These are phyloP conservation scores for Agrochola lychnidis DNA, from an alignment of 2,888 invertebrate genomes.

Conservation along the genomic window DNA sequence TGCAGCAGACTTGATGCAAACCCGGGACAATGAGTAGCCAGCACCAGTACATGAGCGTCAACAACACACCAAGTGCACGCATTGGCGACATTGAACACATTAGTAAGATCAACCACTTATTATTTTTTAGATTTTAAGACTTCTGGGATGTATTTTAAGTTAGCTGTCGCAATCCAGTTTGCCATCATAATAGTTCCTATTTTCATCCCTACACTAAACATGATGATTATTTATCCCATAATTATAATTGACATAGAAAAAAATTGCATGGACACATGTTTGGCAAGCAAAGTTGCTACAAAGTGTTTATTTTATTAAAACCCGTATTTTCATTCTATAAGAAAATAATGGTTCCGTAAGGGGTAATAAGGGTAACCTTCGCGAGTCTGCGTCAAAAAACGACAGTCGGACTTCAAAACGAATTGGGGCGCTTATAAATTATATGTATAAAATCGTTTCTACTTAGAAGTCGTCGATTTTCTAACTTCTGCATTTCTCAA, in stretches of 20 bases:
- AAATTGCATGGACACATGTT: neutral
- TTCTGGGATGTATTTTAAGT: neutral
- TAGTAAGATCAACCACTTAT: constrained; percentile 77
- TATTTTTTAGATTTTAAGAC: constrained; percentile 15
- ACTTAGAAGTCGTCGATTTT: neutral
- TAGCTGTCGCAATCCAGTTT: constrained; percentile 1
- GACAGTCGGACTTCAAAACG: neutral
- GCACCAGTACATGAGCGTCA: constrained; percentile 89
- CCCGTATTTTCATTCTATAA: neutral
- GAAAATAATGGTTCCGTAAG: neutral
- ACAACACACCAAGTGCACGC: constrained; percentile 84
- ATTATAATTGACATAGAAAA: neutral
- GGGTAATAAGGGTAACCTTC: neutral
- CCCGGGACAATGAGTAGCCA: constrained; percentile 87
- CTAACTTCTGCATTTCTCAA: neutral
- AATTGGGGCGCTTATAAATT: neutral
- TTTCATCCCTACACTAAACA: neutral
- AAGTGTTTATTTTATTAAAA: neutral
- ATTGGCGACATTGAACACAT: constrained; percentile 92
- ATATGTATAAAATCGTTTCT: neutral
- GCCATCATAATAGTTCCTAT: neutral
- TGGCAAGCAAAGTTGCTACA: neutral
- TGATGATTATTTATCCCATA: neutral
- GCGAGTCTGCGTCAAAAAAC: neutral
- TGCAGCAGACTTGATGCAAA: constrained; percentile 63